Percentiles rank a stretch among this genome's conserved stretches.
Conservation (phyloP, 2,113 vertebrate species). For the Paracanthobrama guichenoti region DNA sequence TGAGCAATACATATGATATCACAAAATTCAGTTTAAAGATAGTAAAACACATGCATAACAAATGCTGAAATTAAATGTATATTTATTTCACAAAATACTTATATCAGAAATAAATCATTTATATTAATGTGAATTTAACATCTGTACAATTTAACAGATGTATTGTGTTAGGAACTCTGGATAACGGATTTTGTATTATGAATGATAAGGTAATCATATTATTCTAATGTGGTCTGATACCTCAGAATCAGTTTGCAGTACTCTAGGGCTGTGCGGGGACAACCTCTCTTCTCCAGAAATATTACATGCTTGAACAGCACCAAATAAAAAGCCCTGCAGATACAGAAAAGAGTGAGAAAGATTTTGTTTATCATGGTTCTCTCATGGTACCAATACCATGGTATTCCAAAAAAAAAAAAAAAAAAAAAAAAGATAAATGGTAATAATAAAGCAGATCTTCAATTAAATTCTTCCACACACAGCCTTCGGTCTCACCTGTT, state of each 20-base stretch:
- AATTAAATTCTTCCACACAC: no score
- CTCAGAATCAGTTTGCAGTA: slow-evolving; percentile 95
- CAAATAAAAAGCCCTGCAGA: slow-evolving; percentile 89
- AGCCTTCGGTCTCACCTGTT: slow-evolving; percentile 81
- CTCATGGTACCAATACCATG: no score
- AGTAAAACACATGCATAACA: no score
- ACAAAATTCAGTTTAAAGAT: no score
- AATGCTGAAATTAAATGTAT: no score
- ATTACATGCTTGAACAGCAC: slow-evolving; percentile 95
- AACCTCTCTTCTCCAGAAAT: slow-evolving; percentile 95
- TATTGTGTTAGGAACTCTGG: not conserved
- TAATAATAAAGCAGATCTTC: not conserved
- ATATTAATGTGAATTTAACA: no score
- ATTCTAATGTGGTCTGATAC: slow-evolving; percentile 63
- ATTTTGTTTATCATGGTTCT: not conserved
- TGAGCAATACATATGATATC: no score
- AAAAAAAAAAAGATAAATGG: not conserved
- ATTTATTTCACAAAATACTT: no score
- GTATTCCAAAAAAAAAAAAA: not conserved
- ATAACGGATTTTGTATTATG: not conserved
- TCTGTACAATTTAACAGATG: not conserved
- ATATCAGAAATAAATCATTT: no score
- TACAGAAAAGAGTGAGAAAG: slow-evolving; percentile 26
- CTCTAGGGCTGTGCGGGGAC: slow-evolving; percentile 92
- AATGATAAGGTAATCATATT: not conserved